Percentiles rank a stretch among this genome's conserved stretches.
Evolutionary conservation across 2,113 vertebrate genomes (phyloP).

Genomic region (Macaca mulatta): DNA sequence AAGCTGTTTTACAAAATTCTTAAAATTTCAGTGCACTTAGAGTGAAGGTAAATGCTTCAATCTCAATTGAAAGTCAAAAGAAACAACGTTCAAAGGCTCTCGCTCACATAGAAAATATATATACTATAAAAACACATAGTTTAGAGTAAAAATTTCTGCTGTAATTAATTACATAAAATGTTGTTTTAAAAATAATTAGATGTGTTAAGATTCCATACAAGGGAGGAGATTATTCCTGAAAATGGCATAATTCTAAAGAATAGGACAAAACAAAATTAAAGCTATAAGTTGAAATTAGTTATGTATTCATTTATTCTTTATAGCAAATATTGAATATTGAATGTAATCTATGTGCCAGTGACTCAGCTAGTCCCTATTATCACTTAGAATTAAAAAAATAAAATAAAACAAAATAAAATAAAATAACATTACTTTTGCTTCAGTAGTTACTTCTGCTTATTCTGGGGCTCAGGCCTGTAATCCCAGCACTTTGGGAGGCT

Average conservation of each 20-base stretch:
- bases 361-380: neutral
- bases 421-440: slow-evolving; percentile 7
- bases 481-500: too few relatives aligned
- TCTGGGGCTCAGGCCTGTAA: too few relatives aligned
- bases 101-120: neutral
- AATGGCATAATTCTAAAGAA: neutral
- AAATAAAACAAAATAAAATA: neutral
- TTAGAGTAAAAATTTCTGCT: neutral
- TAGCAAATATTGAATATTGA: neutral
- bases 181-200: neutral
- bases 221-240: neutral
- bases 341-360: neutral
- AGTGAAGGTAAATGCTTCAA: too few relatives aligned
- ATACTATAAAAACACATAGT: neutral
- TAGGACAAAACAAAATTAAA: neutral
- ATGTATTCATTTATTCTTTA: neutral
- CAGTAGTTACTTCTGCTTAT: neutral
- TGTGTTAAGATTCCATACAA: neutral
- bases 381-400: neutral
- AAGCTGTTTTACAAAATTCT: too few relatives aligned
- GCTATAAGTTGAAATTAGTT: neutral
- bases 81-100: too few relatives aligned
- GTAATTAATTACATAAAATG: neutral
- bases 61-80: too few relatives aligned
- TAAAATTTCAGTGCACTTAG: too few relatives aligned